Evolutionary conservation across 1,140 invertebrate species (phyloP), one percentile per base, ranked within the genome.

Genomic region (Magallana gigas): DNA sequence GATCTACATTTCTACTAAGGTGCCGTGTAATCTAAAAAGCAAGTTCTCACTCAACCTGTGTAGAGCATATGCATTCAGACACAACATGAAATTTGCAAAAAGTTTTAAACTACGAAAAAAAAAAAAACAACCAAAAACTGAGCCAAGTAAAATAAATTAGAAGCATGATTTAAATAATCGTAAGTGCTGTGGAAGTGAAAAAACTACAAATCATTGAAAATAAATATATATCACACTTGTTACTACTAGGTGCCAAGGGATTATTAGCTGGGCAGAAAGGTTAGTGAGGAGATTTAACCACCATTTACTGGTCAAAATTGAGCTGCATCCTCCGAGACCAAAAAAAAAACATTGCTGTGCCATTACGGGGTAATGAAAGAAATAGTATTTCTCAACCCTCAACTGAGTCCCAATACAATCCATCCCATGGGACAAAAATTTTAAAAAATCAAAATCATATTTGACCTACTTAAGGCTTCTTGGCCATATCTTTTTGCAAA

Each of bases 21-120:
- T 76, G 68, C 29, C 18, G 9, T 76, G 68, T 76, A 12, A 76
- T 76, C 68, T 76, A 76, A 12, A 29, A 76, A 76, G 68, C 68
- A 76, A 48, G 68, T 18, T 76, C 3, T 76, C 68, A 76, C 68
- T 76, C 36, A 18, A 76, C 68, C 36, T 36, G 68, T 76, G 68
- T 76, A 76, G 23, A 76, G 68, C 23, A 76, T 76, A 48, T 76
- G 68, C 68, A 76, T 76, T 76, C 68, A 76, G 68, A 76, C 68
- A 76, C 68, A 76, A 76, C 68, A 76, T 48, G 36, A 62, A 76
- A 76, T 76, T 29, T 76, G 68, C 68, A 76, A 76, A 76, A 76
- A 62, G 36, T 62, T 62, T 62, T n/a, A n/a, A n/a, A n/a, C 60
- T 62, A 62, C 36, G 36, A 48, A 48, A 48, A 48, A 48, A 48